Conservation (phyloP, 2,888 invertebrate species). For the Eupithecia subfuscata region DNA sequence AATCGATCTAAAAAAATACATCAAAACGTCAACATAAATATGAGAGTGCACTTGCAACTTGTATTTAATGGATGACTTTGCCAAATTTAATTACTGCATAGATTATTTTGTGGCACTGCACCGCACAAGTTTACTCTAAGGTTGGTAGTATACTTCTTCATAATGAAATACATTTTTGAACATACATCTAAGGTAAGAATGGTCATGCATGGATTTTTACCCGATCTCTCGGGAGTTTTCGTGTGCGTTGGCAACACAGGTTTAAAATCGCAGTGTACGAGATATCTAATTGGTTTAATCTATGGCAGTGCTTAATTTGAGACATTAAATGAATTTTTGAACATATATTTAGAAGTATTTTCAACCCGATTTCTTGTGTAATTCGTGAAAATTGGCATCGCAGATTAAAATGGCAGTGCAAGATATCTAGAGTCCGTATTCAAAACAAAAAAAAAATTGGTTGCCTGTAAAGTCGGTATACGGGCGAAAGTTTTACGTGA, state of each 20-base stretch:
- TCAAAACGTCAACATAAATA: neutral
- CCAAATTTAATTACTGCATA: neutral
- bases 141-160: neutral
- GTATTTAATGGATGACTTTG: neutral
- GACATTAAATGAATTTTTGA: neutral
- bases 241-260: constrained; percentile 15
- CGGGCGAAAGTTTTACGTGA: no score
- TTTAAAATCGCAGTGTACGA: constrained; percentile 15
- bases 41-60: neutral
- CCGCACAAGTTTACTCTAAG: neutral
- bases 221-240: neutral
- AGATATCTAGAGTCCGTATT: neutral
- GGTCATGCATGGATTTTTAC: neutral
- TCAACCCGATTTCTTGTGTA: neutral
- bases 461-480: no score
- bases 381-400: no score
- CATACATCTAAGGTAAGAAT: neutral
- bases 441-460: neutral
- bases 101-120: neutral
- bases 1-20: neutral
- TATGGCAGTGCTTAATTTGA: no score
- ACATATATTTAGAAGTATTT: neutral
- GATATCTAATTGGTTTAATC: no score
- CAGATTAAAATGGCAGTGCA: neutral
- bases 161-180: neutral